phyloP scores from a whole-genome alignment of 23 tunicate genomes.

The Aplidium turbinatum region DNA sequence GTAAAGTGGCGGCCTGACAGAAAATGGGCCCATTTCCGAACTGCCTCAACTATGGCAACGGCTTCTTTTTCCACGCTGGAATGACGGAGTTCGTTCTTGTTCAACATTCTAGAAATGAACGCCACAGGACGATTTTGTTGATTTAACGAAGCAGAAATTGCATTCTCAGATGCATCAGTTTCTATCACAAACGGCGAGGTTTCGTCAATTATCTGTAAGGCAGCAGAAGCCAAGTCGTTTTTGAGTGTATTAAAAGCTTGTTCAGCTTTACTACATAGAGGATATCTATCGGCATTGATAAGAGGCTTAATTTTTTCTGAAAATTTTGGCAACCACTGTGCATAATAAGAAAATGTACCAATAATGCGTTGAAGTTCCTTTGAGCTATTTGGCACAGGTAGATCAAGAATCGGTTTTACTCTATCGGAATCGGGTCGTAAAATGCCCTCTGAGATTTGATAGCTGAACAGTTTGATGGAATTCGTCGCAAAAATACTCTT shows the following conservation, averaged over 20 bases:
- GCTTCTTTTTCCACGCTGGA: constrained; percentile 37
- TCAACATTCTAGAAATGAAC: constrained; percentile 30
- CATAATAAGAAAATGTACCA: constrained; percentile 20
- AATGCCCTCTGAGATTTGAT: background rate
- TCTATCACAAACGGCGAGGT: constrained; percentile 14
- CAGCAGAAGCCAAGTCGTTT: constrained; percentile 3
- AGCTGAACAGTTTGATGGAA: background rate
- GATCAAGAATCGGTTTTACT: constrained; percentile 8
- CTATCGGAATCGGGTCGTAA: constrained; percentile 13
- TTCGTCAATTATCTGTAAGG: constrained; percentile 12
- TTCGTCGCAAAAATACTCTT: constrained; percentile 8
- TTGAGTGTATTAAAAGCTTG: constrained; percentile 1
- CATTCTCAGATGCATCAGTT: constrained; percentile 39
- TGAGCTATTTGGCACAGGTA: background rate
- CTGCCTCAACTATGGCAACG: constrained; percentile 19
- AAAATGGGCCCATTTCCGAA: constrained; percentile 26
- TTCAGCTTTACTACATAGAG: constrained; percentile 5
- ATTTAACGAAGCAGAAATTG: constrained; percentile 35
- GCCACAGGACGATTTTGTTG: constrained; percentile 34
- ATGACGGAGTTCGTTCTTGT: constrained; percentile 7
- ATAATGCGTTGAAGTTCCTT: constrained; percentile 19
- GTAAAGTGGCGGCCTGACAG: constrained; percentile 10
- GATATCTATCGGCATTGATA: background rate
- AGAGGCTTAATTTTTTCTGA: constrained; percentile 27
- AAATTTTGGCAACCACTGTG: constrained; percentile 30